Conservation (phyloP, 2,888 invertebrate species). For the Branchinecta sandiegonensis region DNA sequence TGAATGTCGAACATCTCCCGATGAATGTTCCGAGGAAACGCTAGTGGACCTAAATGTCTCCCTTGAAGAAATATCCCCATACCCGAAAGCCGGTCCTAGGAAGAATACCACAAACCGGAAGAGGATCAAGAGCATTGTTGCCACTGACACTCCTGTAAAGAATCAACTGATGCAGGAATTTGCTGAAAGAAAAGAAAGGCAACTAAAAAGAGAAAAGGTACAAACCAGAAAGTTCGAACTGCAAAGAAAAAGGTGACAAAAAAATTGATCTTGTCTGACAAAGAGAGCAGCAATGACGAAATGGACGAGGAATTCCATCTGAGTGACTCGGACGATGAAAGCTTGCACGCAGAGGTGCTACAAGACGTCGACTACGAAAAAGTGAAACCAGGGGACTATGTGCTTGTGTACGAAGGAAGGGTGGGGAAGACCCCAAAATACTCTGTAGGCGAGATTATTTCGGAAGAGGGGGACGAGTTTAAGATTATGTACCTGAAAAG, state of each 20-base stretch:
- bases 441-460: conserved; percentile 5
- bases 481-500: background rate
- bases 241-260: no score
- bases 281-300: background rate
- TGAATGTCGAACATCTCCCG: no score
- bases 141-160: conserved; percentile 18
- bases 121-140: conserved; percentile 4
- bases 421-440: background rate
- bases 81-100: conserved; percentile 16
- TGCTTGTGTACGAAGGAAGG: background rate
- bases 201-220: no score
- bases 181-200: no score
- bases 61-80: background rate
- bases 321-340: conserved; percentile 7
- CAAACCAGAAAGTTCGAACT: no score
- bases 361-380: background rate
- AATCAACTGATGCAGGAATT: conserved; percentile 7
- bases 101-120: conserved; percentile 16
- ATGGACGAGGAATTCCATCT: background rate
- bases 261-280: background rate
- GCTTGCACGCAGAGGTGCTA: background rate
- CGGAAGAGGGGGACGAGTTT: background rate
- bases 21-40: background rate
- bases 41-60: background rate
- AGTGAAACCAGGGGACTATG: background rate